Percentiles rank a stretch among this genome's conserved stretches.
Conservation (phyloP, 2,113 vertebrate genomes). For the Synodontis membranacea region DNA sequence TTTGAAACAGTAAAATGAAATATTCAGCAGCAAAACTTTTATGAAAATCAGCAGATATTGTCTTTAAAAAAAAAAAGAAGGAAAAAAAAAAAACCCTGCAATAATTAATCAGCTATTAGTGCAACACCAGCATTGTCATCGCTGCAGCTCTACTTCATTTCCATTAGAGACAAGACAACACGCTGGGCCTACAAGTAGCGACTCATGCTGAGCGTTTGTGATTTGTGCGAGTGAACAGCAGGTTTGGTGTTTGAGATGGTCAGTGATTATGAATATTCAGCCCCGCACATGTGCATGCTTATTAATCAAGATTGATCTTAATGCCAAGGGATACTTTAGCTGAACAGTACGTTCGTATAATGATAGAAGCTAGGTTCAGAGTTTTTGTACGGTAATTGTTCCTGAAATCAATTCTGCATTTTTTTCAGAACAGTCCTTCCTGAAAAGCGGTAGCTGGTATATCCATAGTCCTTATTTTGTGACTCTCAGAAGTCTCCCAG, state of each 20-base stretch:
- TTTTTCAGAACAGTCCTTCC: neutral
- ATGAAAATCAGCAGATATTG: conserved; percentile 39
- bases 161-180: neutral
- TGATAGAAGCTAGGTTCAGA: conserved; percentile 1
- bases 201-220: neutral
- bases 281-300: neutral
- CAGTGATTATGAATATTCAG: conserved; percentile 1
- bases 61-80: too few species aligned
- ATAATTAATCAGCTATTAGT: conserved; percentile 53
- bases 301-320: conserved; percentile 20
- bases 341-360: neutral
- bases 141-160: conserved; percentile 18
- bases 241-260: conserved; percentile 22
- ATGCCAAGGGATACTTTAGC: neutral
- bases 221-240: neutral
- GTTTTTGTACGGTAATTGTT: conserved; percentile 1
- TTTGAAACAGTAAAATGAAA: conserved; percentile 12
- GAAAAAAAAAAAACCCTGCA: conserved; percentile 27
- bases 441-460: conserved; percentile 7
- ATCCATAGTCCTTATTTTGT: conserved; percentile 14
- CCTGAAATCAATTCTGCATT: conserved; percentile 9
- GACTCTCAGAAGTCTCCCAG: conserved; percentile 1
- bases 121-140: conserved; percentile 48
- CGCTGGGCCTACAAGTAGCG: conserved; percentile 28
- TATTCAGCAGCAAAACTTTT: conserved; percentile 40